These are phyloP conservation scores for Baryphthengus martii DNA, from an alignment of 2,113 vertebrate species.

Conservation along the genomic window DNA sequence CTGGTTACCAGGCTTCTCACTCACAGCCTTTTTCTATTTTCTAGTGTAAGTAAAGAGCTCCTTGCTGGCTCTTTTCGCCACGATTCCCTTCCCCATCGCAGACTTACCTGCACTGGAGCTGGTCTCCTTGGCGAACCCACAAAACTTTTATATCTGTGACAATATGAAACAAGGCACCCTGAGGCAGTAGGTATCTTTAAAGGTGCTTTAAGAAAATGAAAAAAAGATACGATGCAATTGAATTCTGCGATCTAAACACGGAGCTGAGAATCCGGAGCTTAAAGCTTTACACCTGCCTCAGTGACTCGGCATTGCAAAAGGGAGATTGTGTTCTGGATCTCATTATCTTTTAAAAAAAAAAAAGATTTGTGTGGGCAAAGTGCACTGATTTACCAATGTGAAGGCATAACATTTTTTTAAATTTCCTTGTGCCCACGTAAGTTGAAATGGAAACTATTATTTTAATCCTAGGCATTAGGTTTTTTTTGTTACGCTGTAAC, in stretches of 20 bases:
- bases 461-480: background rate
- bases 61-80: too few species aligned
- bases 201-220: background rate
- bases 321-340: background rate
- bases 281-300: background rate
- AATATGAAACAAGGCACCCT: background rate
- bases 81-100: too few species aligned
- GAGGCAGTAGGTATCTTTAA: background rate
- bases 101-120: too few species aligned
- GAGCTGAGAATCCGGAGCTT: background rate
- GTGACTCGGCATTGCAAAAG: background rate
- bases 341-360: background rate
- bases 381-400: background rate
- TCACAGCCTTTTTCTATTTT: background rate
- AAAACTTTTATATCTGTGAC: background rate
- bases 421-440: background rate
- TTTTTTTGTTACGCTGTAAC: background rate
- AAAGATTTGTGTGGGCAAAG: background rate
- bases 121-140: background rate
- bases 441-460: slow-evolving; percentile 42
- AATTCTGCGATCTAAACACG: background rate
- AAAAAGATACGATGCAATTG: background rate
- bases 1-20: background rate
- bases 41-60: background rate
- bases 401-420: background rate